Evolutionary conservation across 2,888 invertebrate genomes (phyloP).

Genomic region (Troglohyphantes excavatus): DNA sequence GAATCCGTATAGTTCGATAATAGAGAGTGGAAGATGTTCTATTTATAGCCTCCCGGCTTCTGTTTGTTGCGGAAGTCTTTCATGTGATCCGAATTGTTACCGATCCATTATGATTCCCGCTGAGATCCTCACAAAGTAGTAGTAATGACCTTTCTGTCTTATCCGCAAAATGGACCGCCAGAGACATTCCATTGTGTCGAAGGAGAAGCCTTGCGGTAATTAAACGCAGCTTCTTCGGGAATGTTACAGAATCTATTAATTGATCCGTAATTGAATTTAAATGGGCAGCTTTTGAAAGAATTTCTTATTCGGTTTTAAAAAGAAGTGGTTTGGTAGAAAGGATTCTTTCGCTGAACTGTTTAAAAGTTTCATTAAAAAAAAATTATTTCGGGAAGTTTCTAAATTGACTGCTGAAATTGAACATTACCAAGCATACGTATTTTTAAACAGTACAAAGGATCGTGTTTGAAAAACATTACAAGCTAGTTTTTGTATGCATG

Average conservation of each 20-base stretch:
- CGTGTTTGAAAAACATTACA: no score
- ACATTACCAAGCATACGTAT: no score
- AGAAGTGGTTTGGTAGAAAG: no score
- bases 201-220: conserved; percentile 29
- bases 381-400: background rate
- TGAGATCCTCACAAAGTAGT: conserved; percentile 51
- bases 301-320: no score
- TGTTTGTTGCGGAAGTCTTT: conserved; percentile 54
- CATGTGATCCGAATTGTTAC: conserved; percentile 42
- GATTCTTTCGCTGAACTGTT: no score
- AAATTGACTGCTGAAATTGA: no score
- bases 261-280: conserved; percentile 43
- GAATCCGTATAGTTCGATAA: conserved; percentile 58
- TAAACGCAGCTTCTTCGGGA: conserved; percentile 38
- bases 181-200: conserved; percentile 21
- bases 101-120: conserved; percentile 52
- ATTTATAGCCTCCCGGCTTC: conserved; percentile 57
- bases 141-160: conserved; percentile 46
- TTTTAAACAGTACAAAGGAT: no score
- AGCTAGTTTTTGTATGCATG: no score
- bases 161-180: conserved; percentile 11
- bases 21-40: conserved; percentile 21
- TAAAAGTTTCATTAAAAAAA: no score
- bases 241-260: conserved; percentile 46
- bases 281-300: no score